Conservation (phyloP, 2,797 vertebrate species). For the Jordanella pulchra region DNA sequence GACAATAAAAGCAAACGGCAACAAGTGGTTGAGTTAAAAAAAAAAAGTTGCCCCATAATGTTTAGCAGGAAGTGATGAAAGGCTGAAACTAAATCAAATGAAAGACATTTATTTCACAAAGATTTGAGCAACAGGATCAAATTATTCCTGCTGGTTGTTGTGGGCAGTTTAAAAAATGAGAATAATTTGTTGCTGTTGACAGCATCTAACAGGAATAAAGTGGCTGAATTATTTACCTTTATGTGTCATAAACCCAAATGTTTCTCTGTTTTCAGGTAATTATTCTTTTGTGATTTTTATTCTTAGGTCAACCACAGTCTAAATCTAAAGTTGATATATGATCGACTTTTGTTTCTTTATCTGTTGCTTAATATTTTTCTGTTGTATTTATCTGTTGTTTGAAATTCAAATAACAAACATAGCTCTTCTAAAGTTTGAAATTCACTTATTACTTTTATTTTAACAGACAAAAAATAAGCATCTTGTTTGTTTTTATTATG, state of each 20-base stretch:
- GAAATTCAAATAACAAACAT: too few relatives aligned
- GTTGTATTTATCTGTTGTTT: too few relatives aligned
- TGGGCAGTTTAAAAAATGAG: conserved; percentile 27
- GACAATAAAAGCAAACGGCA: conserved; percentile 16
- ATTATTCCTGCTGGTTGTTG: conserved; percentile 50
- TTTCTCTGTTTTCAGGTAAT: neutral
- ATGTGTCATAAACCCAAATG: neutral
- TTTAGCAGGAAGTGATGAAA: conserved; percentile 53
- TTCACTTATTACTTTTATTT: neutral
- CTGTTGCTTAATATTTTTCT: too few relatives aligned
- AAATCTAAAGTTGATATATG: neutral
- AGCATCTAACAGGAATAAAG: neutral
- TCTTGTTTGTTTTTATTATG: neutral
- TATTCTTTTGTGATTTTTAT: neutral
- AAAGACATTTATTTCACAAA: conserved; percentile 14
- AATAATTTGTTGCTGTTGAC: conserved; percentile 19
- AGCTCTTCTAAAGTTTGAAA: neutral
- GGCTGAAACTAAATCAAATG: conserved; percentile 11
- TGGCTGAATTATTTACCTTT: neutral
- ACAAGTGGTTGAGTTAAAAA: conserved; percentile 35
- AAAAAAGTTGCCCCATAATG: conserved; percentile 27
- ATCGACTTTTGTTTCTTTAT: too few relatives aligned
- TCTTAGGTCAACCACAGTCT: neutral
- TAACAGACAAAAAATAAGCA: neutral
- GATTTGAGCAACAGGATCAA: neutral